Conservation (phyloP, 53 echinoderm and acorn worm genomes). For the Mesocentrotus franciscanus region DNA sequence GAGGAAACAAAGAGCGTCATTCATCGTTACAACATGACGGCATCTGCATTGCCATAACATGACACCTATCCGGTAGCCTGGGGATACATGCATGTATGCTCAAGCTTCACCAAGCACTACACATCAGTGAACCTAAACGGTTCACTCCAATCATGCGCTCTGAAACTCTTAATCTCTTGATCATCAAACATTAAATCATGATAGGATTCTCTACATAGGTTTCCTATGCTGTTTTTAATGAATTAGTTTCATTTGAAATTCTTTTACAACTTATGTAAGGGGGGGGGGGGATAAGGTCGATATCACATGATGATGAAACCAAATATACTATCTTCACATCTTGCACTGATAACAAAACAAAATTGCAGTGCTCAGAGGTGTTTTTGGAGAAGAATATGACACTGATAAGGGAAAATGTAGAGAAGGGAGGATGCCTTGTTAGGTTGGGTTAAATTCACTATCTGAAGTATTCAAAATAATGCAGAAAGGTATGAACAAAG, state of each 20-base stretch:
- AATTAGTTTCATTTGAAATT: not conserved
- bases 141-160: not conserved
- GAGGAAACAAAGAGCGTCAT: not conserved
- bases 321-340: not conserved
- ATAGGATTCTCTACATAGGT: too few relatives aligned
- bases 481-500: not conserved
- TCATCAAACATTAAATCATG: not conserved
- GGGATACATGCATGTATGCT: not conserved
- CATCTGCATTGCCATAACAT: not conserved
- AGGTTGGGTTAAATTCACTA: not conserved
- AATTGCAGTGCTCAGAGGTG: not conserved
- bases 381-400: not conserved
- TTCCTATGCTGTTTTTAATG: too few relatives aligned
- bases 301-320: too few relatives aligned
- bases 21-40: not conserved
- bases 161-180: not conserved
- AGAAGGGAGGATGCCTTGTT: not conserved
- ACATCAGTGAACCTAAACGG: not conserved
- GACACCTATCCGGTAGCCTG: not conserved
- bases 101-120: not conserved
- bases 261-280: not conserved
- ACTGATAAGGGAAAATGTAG: too few relatives aligned
- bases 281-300: not conserved
- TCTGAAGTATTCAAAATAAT: not conserved
- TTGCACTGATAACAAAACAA: not conserved